Conservation (phyloP, 35 echinoderm and acorn worm species). For the Chiridota heheva region DNA sequence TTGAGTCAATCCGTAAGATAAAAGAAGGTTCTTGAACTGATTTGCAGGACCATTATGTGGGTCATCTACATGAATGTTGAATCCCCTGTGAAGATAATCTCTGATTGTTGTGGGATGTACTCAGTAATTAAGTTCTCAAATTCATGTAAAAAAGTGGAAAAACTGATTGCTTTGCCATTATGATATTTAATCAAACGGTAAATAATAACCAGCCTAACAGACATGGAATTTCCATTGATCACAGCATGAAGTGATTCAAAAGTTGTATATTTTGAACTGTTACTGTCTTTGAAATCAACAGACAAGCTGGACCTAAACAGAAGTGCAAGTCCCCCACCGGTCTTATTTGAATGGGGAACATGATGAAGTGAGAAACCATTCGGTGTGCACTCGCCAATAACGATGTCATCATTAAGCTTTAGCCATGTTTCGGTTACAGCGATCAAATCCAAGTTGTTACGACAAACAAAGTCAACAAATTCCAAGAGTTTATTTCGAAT, state of each 20-base stretch:
- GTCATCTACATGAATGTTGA: conserved; percentile 51
- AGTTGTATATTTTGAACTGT: neutral
- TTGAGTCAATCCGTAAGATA: conserved; percentile 45
- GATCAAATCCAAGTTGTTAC: conserved; percentile 55
- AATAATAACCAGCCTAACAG: conserved; percentile 42
- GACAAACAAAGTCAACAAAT: conserved; percentile 47
- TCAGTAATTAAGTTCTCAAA: conserved; percentile 31
- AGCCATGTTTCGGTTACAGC: conserved; percentile 72
- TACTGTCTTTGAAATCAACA: neutral
- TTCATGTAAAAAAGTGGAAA: conserved; percentile 37
- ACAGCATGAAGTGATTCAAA: conserved; percentile 45
- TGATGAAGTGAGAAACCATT: conserved; percentile 43
- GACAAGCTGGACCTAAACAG: conserved; percentile 36
- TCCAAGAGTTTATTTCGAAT: conserved; percentile 48
- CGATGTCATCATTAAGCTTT: conserved; percentile 12
- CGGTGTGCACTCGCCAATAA: conserved; percentile 23
- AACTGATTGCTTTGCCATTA: neutral
- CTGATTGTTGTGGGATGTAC: conserved; percentile 14
- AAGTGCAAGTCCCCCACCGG: conserved; percentile 54
- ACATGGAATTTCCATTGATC: conserved; percentile 1
- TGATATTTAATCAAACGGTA: conserved; percentile 35
- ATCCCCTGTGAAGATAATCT: conserved; percentile 44
- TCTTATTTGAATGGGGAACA: conserved; percentile 15
- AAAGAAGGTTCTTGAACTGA: conserved; percentile 40
- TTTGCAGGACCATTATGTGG: neutral